A percentile compares a stretch with the other conserved stretches of the same genome.
These are phyloP conservation scores for Ariolimax columbianus DNA, from an alignment of 2,888 invertebrate genomes.

Conservation along the genomic window DNA sequence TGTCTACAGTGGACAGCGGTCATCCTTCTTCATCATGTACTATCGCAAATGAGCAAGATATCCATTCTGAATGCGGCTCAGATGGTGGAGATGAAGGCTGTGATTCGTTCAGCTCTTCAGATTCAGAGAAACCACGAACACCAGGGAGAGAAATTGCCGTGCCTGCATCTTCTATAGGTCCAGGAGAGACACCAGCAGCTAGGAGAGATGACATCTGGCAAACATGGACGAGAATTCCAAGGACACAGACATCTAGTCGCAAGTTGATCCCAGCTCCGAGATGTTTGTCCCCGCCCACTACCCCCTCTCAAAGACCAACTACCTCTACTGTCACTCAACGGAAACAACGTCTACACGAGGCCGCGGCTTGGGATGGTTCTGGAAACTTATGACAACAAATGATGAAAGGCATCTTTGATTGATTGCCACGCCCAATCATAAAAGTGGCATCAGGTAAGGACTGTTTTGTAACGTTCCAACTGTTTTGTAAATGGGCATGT, in stretches of 20 bases:
- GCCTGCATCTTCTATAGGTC: constrained; percentile 37
- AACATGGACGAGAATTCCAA: constrained; percentile 48
- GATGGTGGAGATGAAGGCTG: constrained; percentile 15
- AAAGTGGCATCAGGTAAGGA: too few species aligned
- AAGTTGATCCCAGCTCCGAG: not conserved
- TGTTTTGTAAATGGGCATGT: too few species aligned
- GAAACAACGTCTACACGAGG: constrained; percentile 37
- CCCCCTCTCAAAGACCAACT: not conserved
- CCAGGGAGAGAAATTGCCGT: constrained; percentile 41
- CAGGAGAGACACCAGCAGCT: constrained; percentile 38
- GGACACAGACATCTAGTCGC: constrained; percentile 23
- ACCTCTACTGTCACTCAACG: constrained; percentile 14
- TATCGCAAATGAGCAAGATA: constrained; percentile 18
- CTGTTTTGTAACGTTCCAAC: too few species aligned
- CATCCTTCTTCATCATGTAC: constrained; percentile 43
- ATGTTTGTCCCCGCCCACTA: constrained; percentile 11
- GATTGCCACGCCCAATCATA: constrained; percentile 26
- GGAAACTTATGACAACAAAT: constrained; percentile 50
- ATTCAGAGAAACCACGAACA: constrained; percentile 42
- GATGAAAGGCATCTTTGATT: constrained; percentile 46
- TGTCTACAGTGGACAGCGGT: constrained; percentile 51
- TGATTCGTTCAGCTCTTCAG: constrained; percentile 37
- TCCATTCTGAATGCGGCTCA: constrained; percentile 25
- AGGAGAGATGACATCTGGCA: constrained; percentile 49
- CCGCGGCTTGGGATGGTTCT: constrained; percentile 42